Base-by-base conservation (phyloP, 2,797 vertebrate genomes). In the Schizothorax lantsangensis region DNA sequence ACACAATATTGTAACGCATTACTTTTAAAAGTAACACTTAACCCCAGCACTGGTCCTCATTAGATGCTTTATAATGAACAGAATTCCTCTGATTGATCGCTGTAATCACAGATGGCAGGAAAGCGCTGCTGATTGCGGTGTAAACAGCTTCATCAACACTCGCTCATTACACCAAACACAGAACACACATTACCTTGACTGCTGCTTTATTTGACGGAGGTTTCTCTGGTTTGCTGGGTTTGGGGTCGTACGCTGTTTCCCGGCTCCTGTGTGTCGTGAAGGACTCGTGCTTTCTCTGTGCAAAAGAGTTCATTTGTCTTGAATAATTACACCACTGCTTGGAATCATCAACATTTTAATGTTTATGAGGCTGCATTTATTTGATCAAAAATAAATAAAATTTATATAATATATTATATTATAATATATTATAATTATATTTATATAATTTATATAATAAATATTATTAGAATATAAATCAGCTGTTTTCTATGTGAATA, bases 231-330 rank as follows among this genome's bases (percentile, higher is more conserved):
- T 94, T 96, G 84, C 92, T 64, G 33, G 89, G 64, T 68, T 33
- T 66, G 64, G 64, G 64, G 6, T 33, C 30, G 30, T 1, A 33
- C 6, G 64, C 88, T 87, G 90, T 91, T 71, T 91, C 90, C 84
- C 95, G 94, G 85, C 91, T 92, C 89, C 92, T 96, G 59, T 91
- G 93, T 40, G 93, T 71, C 54, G 85, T 40, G 75, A 92, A 93
- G 84, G 94, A 94, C 62, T 97, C 95, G 2, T 94, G 93, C 89
- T 97, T 99, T 81, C 95, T 96, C 97, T 99, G 90, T 54, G 85
- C 83, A 84, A 8, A 71, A 54, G 33, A 8, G 23, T 5, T 12
- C 4, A 26, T 14, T 62, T 11, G 10, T 73, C 14, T 14, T 47
- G 2, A 26, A 45, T 26, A 72, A 17, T 15, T 30, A 69, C 33